Percentiles rank a stretch among this genome's conserved stretches.
Evolutionary conservation across 2,888 invertebrate genomes (phyloP).

Genomic region (Chrysina gloriosa): DNA sequence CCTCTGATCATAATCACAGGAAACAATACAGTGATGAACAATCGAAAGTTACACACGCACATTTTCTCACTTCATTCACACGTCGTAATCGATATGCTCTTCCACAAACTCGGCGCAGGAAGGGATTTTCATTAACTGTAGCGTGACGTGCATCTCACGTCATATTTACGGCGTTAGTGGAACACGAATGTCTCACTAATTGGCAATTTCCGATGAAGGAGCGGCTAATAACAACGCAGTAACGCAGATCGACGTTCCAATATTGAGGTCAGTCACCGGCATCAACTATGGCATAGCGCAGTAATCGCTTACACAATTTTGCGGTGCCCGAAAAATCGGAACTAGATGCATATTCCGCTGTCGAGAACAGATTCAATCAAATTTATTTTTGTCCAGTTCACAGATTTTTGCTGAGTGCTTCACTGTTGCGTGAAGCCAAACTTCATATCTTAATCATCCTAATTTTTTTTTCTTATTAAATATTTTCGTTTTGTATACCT

Average conservation of each 20-base stretch:
- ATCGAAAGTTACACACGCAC: constrained; percentile 8
- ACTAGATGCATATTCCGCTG: not conserved
- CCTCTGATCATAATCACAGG: no score
- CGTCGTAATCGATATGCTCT: constrained; percentile 10
- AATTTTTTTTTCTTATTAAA: no score
- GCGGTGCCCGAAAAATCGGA: constrained; percentile 15
- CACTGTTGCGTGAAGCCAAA: no score
- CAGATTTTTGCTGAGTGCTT: no score
- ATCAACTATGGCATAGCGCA: not conserved
- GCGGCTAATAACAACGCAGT: constrained; percentile 55
- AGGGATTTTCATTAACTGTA: constrained; percentile 37
- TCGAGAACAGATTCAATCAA: no score
- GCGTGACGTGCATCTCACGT: constrained; percentile 41
- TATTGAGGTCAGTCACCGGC: constrained; percentile 54
- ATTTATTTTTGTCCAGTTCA: no score
- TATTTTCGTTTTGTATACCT: no score
- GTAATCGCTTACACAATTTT: not conserved
- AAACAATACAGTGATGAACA: no score
- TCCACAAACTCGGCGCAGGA: constrained; percentile 9
- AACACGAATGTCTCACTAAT: constrained; percentile 54
- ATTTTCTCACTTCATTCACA: constrained; percentile 30
- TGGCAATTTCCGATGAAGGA: constrained; percentile 59
- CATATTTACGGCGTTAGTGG: constrained; percentile 41
- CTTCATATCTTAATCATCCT: no score
- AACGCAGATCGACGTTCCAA: constrained; percentile 46